Conservation (phyloP, 2,113 vertebrate genomes). For the Coracopsis vasa region DNA sequence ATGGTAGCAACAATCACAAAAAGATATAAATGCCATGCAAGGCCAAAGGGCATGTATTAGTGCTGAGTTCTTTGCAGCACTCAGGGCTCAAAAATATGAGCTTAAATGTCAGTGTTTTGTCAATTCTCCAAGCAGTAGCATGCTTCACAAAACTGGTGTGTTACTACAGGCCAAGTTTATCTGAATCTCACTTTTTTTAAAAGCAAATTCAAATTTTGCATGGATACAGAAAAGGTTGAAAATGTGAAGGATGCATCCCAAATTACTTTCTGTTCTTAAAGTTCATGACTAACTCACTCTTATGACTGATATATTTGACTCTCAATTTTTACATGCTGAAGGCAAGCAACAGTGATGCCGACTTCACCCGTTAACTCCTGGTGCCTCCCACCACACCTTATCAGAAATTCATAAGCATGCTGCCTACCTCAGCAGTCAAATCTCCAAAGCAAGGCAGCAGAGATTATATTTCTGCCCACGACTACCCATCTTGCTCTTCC, state of each 20-base stretch:
- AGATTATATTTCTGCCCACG: background rate
- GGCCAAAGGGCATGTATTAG: background rate
- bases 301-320: background rate
- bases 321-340: background rate
- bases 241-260: background rate
- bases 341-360: background rate
- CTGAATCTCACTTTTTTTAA: background rate
- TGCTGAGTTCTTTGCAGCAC: background rate
- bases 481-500: background rate
- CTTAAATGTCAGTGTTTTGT: background rate
- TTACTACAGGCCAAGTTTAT: background rate
- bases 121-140: background rate
- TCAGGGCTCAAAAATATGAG: background rate
- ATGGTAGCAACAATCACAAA: background rate
- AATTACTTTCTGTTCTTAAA: background rate
- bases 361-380: background rate
- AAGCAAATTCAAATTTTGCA: background rate
- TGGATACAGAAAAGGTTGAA: background rate
- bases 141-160: background rate
- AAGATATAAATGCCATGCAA: background rate
- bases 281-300: background rate
- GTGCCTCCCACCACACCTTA: background rate
- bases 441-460: background rate
- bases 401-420: background rate
- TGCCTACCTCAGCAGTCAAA: background rate